Evolutionary conservation across 2,888 invertebrate species (phyloP), one percentile per base, ranked within the genome.

Genomic region (Phyllotreta cruciferae): DNA sequence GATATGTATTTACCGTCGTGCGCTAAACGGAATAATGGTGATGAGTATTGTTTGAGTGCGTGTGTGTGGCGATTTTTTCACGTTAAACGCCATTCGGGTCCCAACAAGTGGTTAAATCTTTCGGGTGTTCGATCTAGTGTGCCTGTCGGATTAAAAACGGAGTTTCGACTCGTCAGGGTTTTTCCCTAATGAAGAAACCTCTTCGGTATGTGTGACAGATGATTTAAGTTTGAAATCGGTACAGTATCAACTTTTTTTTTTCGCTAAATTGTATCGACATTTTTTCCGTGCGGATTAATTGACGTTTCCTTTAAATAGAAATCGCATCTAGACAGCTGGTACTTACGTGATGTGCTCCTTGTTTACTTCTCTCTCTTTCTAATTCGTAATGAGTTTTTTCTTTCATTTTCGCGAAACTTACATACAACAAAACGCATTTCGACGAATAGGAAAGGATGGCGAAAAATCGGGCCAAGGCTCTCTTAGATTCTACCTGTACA

Each of bases 181-280:
- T 63, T 64, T 56, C 61, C 56, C 61, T 75, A 77, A 77, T 77
- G 77, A 77, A 74, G 76, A 76, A 74, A 71, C 74, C 75, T 73
- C 77, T 74, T 71, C 74, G 76, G 76, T 77, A 76, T 77, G 76
- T 56, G 66, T 70, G 69, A 67, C 70, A 69, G 70, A 69, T 69
- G 71, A 70, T 66, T 67, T 65, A 66, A 56, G 64, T 64, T 64
- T 57, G 10, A 58, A 66, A 65, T 67, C 50, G 65, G 58, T 67
- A 62, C 63, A 62, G 65, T 67, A 67, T 67, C 67, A 62, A 62
- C 45, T 67, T 66, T 65, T 63, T 56, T 57, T 57, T 54, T 56
- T 47, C 13, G 39, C 44, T 50, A 49, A 36, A 34, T 44, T 11
- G 38, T 39, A 45, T 14, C 37, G 52, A 39, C 53, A 47, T 56